A percentile compares a stretch with the other conserved stretches of the same genome.
These are phyloP conservation scores for Henricia sp. DNA, from an alignment of 53 echinoderm and acorn worm genomes.

Conservation along the genomic window DNA sequence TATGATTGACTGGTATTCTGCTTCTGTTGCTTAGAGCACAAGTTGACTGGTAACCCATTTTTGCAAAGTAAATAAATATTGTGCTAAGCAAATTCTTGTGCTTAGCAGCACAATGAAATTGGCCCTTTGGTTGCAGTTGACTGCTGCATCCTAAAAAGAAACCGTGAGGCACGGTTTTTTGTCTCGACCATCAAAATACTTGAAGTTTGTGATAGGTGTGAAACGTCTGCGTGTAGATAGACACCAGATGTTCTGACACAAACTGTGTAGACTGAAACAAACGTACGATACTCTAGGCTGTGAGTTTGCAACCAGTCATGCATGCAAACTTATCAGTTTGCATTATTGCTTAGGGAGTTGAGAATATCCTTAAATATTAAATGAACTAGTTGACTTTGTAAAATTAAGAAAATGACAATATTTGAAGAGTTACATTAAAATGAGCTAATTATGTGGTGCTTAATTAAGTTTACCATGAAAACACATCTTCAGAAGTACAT, in stretches of 20 bases:
- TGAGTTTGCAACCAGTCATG: neutral
- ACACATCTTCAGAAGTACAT: too few species aligned
- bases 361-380: constrained; percentile 24
- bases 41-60: too few species aligned
- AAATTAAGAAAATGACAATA: constrained; percentile 35
- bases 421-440: neutral
- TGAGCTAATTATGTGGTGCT: neutral
- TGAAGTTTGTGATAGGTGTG: constrained; percentile 10
- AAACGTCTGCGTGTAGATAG: neutral
- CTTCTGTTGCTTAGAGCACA: too few species aligned
- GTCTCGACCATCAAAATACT: neutral
- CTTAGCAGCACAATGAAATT: too few species aligned
- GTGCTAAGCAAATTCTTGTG: too few species aligned
- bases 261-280: neutral
- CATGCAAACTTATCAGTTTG: constrained; percentile 12
- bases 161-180: too few species aligned
- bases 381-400: constrained; percentile 31
- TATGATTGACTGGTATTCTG: too few species aligned
- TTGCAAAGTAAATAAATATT: too few species aligned
- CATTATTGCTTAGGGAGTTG: neutral
- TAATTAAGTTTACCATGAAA: too few species aligned
- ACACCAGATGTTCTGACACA: constrained; percentile 31
- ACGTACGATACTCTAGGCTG: neutral
- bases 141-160: too few species aligned
- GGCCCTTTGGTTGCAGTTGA: neutral